These are phyloP conservation scores for Diplogasteroides magnus DNA, from an alignment of 1,140 invertebrate species.

Conservation along the genomic window DNA sequence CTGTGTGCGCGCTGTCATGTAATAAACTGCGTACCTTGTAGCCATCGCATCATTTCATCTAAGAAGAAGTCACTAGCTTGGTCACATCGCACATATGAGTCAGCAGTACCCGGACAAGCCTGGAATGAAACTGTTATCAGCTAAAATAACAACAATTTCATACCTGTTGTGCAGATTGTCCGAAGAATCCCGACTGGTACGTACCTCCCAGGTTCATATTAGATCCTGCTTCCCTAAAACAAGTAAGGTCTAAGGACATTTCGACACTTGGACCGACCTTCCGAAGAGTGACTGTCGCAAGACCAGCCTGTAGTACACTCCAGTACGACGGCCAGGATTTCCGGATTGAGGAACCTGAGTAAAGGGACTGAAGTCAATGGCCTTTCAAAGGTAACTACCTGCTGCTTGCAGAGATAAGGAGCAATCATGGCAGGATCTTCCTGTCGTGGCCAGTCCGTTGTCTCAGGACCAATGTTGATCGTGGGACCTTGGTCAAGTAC, in stretches of 20 bases:
- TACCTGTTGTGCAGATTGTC: constrained; percentile 15
- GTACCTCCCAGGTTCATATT: constrained; percentile 32
- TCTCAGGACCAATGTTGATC: constrained; percentile 35
- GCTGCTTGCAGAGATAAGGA: constrained; percentile 38
- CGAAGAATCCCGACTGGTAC: constrained; percentile 24
- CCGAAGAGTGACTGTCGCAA: constrained; percentile 35
- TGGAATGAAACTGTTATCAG: constrained; percentile 6
- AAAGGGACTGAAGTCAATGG: neutral
- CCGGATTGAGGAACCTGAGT: constrained; percentile 22
- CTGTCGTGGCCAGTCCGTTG: constrained; percentile 33
- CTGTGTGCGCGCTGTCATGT: too few relatives aligned
- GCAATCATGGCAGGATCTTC: constrained; percentile 38
- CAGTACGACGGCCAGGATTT: constrained; percentile 28
- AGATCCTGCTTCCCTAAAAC: constrained; percentile 29
- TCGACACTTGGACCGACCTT: too few relatives aligned
- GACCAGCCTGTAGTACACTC: constrained; percentile 34
- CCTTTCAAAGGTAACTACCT: neutral
- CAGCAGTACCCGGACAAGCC: constrained; percentile 31
- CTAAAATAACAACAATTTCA: neutral
- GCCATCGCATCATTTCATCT: constrained; percentile 37
- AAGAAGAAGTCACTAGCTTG: constrained; percentile 28
- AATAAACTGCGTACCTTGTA: too few relatives aligned
- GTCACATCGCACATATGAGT: constrained; percentile 33
- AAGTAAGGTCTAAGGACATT: too few relatives aligned
- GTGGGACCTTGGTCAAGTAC: constrained; percentile 38